Percentiles rank a stretch among this genome's conserved stretches.
Conservation (phyloP, 2,113 vertebrate genomes). For the Bos indicus region DNA sequence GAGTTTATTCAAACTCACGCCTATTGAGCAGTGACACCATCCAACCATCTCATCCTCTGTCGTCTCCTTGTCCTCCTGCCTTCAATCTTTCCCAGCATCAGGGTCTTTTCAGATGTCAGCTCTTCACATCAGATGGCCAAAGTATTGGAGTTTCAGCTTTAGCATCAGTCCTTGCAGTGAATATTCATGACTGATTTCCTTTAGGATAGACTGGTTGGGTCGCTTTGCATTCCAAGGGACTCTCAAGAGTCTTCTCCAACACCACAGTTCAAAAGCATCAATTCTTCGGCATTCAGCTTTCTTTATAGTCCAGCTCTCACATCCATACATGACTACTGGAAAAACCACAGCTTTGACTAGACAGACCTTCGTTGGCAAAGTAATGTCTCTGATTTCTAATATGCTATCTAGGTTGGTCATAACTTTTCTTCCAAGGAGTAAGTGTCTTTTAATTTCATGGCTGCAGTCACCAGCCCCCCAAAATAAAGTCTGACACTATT, state of each 20-base stretch:
- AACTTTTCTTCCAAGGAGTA: background rate
- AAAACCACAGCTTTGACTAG: background rate
- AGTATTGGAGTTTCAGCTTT: background rate
- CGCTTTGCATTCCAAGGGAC: accelerated
- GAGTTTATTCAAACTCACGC: background rate
- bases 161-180: background rate
- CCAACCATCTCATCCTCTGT: background rate
- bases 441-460: background rate
- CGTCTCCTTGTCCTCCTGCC: accelerated
- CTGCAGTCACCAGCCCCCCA: background rate
- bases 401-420: background rate
- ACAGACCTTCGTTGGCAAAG: background rate
- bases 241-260: background rate
- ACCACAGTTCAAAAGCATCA: background rate
- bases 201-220: background rate
- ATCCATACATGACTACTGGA: background rate
- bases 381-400: background rate
- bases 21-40: background rate
- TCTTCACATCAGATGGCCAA: background rate
- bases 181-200: background rate
- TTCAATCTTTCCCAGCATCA: background rate
- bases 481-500: background rate
- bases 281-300: background rate
- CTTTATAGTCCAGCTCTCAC: background rate
- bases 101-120: background rate